Evolutionary conservation across 2,113 vertebrate species (phyloP), one percentile per base, ranked within the genome.

Genomic region (Delphinus delphis): DNA sequence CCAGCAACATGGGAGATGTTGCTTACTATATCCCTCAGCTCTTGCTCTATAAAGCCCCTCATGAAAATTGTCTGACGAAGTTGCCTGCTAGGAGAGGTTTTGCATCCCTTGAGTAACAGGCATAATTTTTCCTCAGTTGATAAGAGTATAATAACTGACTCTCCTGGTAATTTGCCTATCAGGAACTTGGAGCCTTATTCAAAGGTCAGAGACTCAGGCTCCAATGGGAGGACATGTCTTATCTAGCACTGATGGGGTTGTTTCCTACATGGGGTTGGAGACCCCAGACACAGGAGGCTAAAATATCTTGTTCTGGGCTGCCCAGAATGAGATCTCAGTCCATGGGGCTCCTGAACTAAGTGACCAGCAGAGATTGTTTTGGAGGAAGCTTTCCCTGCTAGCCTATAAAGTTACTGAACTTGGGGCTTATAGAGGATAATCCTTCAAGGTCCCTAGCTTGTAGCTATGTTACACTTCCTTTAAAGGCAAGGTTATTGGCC

Each of bases 1-100:
- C 38, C 62, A 77, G 33, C 44, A 89, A 82, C 8, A 12, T 38
- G 31, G 36, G 88, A 21, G 18, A 71, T 1, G 21, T n/a, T 83
- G 25, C 8, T 81, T 31, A 20, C 67, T 31, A 8, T 4, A 33
- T 44, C 33, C 41, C 55, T 91, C 33, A 38, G 83, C 80, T 95
- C 90, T 93, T 62, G 0, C 28, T 90, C 74, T 87, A 96, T n/a
- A 96, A 97, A 94, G 3, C 2, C n/a, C 87, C 67, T 82, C 15
- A n/a, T 31, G 65, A 86, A 93, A 73, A 47, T 25, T 44, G 58
- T 86, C 62, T 63, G 62, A 94, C 28, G 76, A 76, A 73, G 53
- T 73, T 84, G 33, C 60, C 90, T 90, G 21, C 84, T 95, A 50
- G 73, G 55, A 89, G 89, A 87, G 26, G 41, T n/a, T 95, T 41